These are phyloP conservation scores for Phyllostomus discolor DNA, from an alignment of 2,113 vertebrate genomes.

Conservation along the genomic window DNA sequence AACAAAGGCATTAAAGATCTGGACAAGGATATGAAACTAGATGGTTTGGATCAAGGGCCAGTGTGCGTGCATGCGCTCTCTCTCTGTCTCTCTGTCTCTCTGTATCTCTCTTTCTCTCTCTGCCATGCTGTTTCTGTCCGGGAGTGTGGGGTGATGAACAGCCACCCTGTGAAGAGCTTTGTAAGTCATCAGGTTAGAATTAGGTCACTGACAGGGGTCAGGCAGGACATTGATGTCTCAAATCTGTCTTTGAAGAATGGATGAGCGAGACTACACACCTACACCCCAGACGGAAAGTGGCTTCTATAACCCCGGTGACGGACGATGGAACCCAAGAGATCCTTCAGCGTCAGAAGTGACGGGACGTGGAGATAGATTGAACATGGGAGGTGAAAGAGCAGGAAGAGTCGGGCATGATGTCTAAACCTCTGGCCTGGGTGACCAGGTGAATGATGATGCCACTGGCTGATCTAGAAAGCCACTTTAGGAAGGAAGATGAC, in stretches of 20 bases:
- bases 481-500: not conserved
- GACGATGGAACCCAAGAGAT: not conserved
- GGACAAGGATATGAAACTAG: not conserved
- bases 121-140: fast-evolving
- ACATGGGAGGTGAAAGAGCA: not conserved
- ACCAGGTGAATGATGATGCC: not conserved
- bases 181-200: not conserved
- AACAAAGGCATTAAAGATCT: not conserved
- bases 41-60: not conserved
- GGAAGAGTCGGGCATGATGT: too few species aligned
- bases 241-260: not conserved
- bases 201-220: not conserved
- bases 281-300: not conserved
- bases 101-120: not conserved
- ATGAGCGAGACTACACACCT: not conserved
- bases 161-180: not conserved
- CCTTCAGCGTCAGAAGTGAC: not conserved
- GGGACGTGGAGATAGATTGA: not conserved
- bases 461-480: not conserved
- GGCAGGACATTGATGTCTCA: not conserved
- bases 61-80: too few species aligned
- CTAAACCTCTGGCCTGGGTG: not conserved
- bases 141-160: fast-evolving
- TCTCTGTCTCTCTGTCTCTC: not conserved
- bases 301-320: not conserved